Evolutionary conservation across 2,888 invertebrate genomes (phyloP), one percentile per base, ranked within the genome.

Genomic region (Drosophila dives): DNA sequence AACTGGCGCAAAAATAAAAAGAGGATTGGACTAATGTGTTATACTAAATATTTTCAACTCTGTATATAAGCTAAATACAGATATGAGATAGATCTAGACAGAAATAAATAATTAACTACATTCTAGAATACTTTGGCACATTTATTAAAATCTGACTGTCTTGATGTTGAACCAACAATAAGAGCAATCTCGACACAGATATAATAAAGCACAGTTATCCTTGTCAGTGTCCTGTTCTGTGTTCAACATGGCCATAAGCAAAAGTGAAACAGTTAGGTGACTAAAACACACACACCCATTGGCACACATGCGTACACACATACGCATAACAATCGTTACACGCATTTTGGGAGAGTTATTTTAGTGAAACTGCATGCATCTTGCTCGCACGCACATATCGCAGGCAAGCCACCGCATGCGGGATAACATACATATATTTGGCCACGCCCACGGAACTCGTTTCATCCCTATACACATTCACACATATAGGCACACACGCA

Each of bases 361-460:
- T 45, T 64, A 53, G 58, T 51, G 74, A 63, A 20, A 29, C 40
- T 63, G 60, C 36, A 38, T 45, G 53, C 62, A 29, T 73, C 69
- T 70, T 69, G 49, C 77, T 79, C 66, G 54, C 76, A 64, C 78
- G 5, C 59, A 5, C 34, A 15, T 59, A 36, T 34, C 53, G 49
- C 53, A 51, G 32, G 50, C 62, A 58, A 40, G 42, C 64, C 55
- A 54, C 38, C 49, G 59, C 56, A 80, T 66, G 55, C 73, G 55
- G 72, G 63, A 64, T 32, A 64, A 56, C 45, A 56, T 15, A 56
- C 29, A 42, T 29, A 29, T 56, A 42, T 56, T 70, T 67, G 65
- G 81, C 81, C 81, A 80, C 81, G 83, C 81, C 81, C 72, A 63
- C 51, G 64, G 53, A 68, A 78, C 72, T 78, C 75, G 76, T 81